Evolutionary conservation across 2,888 invertebrate genomes (phyloP).

Genomic region (Ophion costatus): DNA sequence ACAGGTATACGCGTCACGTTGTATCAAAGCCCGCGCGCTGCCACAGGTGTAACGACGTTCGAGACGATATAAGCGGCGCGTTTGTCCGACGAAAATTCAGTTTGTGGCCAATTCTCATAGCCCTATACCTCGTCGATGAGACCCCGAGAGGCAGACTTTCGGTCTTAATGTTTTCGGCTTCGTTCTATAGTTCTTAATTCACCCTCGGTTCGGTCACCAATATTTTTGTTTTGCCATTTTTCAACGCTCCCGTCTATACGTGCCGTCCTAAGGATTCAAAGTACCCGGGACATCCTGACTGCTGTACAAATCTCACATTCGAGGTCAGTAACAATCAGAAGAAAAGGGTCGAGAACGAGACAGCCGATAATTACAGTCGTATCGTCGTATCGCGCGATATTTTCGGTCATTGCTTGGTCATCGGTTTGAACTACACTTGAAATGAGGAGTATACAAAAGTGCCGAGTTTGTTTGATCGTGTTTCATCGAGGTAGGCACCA

Average conservation of each 20-base stretch:
- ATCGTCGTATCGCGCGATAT: background rate
- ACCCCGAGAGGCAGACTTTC: too few species aligned
- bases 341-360: background rate
- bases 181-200: background rate
- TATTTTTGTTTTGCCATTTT: background rate
- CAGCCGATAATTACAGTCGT: background rate
- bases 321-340: conserved; percentile 56
- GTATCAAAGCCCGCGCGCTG: conserved; percentile 32
- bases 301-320: conserved; percentile 28
- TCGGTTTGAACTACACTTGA: background rate
- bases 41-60: conserved; percentile 66
- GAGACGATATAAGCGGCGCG: conserved; percentile 74
- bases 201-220: background rate
- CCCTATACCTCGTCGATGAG: too few species aligned
- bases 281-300: background rate
- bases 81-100: conserved; percentile 69
- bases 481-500: too few species aligned
- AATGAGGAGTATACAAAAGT: background rate
- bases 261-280: conserved; percentile 26
- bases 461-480: background rate
- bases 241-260: background rate
- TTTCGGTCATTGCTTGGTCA: background rate
- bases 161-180: conserved; percentile 2
- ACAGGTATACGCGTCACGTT: conserved; percentile 45
- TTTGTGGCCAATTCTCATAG: conserved; percentile 64